Conservation (phyloP, 2,113 vertebrate genomes). For the Hymenochirus boettgeri region DNA sequence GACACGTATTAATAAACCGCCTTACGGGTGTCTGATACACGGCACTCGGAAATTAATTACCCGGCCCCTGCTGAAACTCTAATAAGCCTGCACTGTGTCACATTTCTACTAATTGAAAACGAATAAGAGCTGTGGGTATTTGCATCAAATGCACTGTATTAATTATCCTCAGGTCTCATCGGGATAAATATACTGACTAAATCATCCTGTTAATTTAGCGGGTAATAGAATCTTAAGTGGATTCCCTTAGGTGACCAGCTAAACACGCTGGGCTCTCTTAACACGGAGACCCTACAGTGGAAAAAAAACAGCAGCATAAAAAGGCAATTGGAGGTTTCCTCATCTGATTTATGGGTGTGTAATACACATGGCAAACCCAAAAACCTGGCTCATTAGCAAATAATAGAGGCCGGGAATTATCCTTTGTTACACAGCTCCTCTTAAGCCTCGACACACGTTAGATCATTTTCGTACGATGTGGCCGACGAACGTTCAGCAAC, state of each 20-base stretch:
- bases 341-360: constrained; percentile 11
- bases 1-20: constrained; percentile 78
- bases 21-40: constrained; percentile 76
- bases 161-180: constrained; percentile 76
- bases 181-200: constrained; percentile 78
- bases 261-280: constrained; percentile 49
- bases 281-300: constrained; percentile 50
- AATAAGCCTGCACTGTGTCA: constrained; percentile 74
- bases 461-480: no score
- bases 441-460: no score
- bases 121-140: constrained; percentile 84
- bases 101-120: constrained; percentile 81
- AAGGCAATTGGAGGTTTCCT: constrained; percentile 5
- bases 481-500: no score
- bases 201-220: constrained; percentile 72
- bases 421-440: no score
- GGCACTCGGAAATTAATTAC: constrained; percentile 80
- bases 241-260: constrained; percentile 69
- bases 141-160: constrained; percentile 78
- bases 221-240: constrained; percentile 71
- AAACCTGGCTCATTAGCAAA: accelerated
- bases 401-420: no score
- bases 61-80: constrained; percentile 71
- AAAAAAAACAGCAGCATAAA: constrained; percentile 32
- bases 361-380: background rate